These are phyloP conservation scores for Sebastes itinus DNA, from an alignment of 2,797 vertebrate genomes.

Conservation along the genomic window DNA sequence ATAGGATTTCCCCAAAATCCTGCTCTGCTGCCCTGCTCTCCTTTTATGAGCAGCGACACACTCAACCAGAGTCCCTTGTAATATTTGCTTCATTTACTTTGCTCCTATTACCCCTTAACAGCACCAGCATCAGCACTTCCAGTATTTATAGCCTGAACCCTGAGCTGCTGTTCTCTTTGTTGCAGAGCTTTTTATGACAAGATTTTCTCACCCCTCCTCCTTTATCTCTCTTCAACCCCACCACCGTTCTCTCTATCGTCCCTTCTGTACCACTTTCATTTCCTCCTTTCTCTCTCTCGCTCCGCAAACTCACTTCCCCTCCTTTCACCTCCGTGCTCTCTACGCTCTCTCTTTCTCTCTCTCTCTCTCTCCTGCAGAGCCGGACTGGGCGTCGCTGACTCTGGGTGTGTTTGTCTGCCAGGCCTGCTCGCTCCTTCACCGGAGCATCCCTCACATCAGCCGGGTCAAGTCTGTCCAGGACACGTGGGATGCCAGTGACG, in stretches of 20 bases:
- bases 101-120: constrained; percentile 28
- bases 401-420: constrained; percentile 94
- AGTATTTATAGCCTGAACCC: constrained; percentile 48
- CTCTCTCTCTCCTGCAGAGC: constrained; percentile 79
- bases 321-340: not conserved
- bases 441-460: constrained; percentile 92
- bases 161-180: constrained; percentile 29
- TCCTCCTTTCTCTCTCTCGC: not conserved
- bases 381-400: constrained; percentile 94
- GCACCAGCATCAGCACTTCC: constrained; percentile 44
- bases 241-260: not conserved
- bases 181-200: constrained; percentile 41
- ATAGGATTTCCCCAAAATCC: constrained; percentile 59
- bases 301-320: not conserved
- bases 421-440: constrained; percentile 94
- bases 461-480: constrained; percentile 93
- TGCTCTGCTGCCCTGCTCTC: constrained; percentile 35
- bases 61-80: constrained; percentile 26
- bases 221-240: constrained; percentile 19
- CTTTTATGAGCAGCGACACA: constrained; percentile 18
- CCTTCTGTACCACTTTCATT: constrained; percentile 5
- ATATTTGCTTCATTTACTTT: constrained; percentile 56
- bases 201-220: constrained; percentile 9
- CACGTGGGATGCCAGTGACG: constrained; percentile 89
- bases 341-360: not conserved